Evolutionary conservation across 2,113 vertebrate species (phyloP).

Genomic region (Vulpes vulpes): DNA sequence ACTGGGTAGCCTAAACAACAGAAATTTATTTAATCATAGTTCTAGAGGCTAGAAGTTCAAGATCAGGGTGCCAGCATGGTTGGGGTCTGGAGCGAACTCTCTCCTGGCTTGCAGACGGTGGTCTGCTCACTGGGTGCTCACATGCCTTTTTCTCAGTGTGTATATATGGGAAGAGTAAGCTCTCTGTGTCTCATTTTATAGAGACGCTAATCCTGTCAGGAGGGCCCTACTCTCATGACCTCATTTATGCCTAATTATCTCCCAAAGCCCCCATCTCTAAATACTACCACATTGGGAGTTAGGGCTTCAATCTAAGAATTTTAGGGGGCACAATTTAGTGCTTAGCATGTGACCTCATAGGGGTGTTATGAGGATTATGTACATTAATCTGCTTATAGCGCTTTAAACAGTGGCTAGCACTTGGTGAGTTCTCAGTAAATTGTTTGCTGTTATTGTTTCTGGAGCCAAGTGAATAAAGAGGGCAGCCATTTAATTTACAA

Average conservation of each 20-base stretch:
- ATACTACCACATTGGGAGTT: neutral
- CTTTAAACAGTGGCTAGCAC: neutral
- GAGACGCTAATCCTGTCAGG: neutral
- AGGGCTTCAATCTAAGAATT: neutral
- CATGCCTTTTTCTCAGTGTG: neutral
- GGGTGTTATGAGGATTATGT: neutral
- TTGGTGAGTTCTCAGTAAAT: neutral
- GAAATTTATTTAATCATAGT: neutral
- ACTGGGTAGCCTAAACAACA: neutral
- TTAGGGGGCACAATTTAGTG: neutral
- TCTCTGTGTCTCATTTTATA: neutral
- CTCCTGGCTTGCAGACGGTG: neutral
- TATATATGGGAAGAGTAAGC: neutral
- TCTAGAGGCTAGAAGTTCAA: neutral
- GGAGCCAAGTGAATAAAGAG: neutral
- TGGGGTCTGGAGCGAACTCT: neutral
- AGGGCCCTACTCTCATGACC: neutral
- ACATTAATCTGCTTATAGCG: neutral
- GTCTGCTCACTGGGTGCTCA: neutral
- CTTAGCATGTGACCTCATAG: neutral
- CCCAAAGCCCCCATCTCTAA: neutral
- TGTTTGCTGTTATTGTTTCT: conserved; percentile 24
- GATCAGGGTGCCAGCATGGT: neutral
- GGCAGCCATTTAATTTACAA: neutral
- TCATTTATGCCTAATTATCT: neutral